Evolutionary conservation across 2,113 vertebrate species (phyloP), one percentile per base, ranked within the genome.

Genomic region (Struthio camelus): DNA sequence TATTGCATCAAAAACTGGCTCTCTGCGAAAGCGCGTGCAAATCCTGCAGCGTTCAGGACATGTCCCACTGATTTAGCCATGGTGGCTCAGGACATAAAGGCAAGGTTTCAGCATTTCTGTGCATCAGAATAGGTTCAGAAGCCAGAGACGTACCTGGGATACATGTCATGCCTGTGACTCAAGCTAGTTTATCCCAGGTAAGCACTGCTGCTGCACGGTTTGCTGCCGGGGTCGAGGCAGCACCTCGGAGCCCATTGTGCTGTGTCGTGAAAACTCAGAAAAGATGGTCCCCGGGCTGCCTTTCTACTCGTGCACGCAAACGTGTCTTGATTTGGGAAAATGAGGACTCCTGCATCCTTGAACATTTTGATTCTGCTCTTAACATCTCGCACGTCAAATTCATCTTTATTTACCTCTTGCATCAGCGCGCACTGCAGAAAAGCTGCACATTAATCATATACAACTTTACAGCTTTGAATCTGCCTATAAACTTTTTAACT

Each of bases 401-500:
- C 58, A 8, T 51, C 12, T 61, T 19, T 2, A 3, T 83, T 54
- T 14, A 36, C 71, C 79, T 76, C 27, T 48, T 61, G 20, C 14
- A 22, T 12, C 73, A 42, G 2, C 40, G 8, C 42, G 80, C 64
- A 30, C 81, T 12, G 73, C 78, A 70, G 85, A 22, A 22, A 89
- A 67, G 11, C 6, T 19, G 36, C 25, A 3, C 7, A 51, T 27
- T 32, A 38, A 11, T 4, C n/a, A 7, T 46, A 18, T 14, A 3
- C 25, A 71, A 88, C 69, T 90, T 72, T 40, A 10, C 22, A 3
- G 82, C 70, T 77, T 36, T 17, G 61, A 81, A 32, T 36, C 44
- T n/a, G 61, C 48, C 71, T n/a, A 2, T n/a, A 81, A 93, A 95
- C 83, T 96, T 92, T 92, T 38, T 11, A 38, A 36, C 62, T 88